A percentile compares a stretch with the other conserved stretches of the same genome.
Evolutionary conservation across 2,797 vertebrate genomes (phyloP).

Genomic region (Sphenopsis melanotis): DNA sequence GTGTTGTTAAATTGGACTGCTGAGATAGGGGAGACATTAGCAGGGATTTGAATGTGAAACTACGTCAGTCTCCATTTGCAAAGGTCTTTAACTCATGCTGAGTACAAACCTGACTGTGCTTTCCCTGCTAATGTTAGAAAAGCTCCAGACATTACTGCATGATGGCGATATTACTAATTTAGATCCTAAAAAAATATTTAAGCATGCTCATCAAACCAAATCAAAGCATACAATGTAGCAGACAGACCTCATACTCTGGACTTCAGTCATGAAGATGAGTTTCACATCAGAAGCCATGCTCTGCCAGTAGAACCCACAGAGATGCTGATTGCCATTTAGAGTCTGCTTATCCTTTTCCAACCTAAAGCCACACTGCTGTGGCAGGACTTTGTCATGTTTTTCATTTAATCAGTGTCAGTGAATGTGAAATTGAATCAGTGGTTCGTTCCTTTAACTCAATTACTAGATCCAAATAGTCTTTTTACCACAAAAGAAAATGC

Average conservation of each 20-base stretch:
- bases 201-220: not conserved
- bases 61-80: not conserved
- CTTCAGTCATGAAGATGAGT: not conserved
- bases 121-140: not conserved
- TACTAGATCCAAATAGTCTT: not conserved
- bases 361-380: not conserved
- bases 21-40: not conserved
- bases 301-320: not conserved
- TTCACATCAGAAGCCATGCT: not conserved
- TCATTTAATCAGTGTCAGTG: not conserved
- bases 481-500: not conserved
- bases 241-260: not conserved
- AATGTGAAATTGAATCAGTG: not conserved
- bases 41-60: not conserved
- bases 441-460: not conserved
- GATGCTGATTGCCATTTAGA: not conserved
- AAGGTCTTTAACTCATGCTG: not conserved
- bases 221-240: not conserved
- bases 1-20: not conserved
- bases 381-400: not conserved
- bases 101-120: not conserved
- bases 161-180: not conserved
- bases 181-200: not conserved
- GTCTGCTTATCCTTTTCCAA: not conserved
- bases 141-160: slow-evolving; percentile 1